These are phyloP conservation scores for Streblospio benedicti DNA, from an alignment of 1,140 invertebrate species.

Conservation along the genomic window DNA sequence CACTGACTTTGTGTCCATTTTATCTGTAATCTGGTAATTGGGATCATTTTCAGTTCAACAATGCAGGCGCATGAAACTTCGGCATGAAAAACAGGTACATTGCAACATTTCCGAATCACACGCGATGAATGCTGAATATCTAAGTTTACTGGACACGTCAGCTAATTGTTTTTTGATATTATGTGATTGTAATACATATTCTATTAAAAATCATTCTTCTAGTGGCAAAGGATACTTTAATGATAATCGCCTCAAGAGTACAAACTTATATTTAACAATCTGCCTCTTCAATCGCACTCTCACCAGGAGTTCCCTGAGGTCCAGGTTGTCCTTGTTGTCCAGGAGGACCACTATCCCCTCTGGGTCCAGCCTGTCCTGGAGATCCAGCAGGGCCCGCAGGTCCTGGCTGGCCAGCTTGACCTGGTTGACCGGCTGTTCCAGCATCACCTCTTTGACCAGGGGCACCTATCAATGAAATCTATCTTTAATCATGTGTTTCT, in stretches of 20 bases:
- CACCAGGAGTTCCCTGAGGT: neutral
- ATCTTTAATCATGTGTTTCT: no score
- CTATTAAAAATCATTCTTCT: neutral
- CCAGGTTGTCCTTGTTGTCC: neutral
- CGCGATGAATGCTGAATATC: no score
- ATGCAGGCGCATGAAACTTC: no score
- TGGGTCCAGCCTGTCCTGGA: neutral
- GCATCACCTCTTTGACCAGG: no score
- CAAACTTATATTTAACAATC: neutral
- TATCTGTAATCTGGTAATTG: no score
- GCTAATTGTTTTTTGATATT: no score
- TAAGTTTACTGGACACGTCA: no score
- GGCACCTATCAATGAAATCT: no score
- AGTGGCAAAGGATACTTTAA: neutral
- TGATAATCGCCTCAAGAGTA: neutral
- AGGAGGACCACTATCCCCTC: neutral
- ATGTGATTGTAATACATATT: neutral
- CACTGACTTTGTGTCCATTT: no score
- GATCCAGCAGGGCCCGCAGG: neutral
- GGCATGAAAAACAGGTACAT: no score
- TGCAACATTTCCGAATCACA: no score
- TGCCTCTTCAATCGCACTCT: neutral
- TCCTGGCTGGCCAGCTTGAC: neutral
- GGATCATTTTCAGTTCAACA: no score
- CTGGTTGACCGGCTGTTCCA: constrained; percentile 1